phyloP scores from a whole-genome alignment of 2,888 invertebrate genomes.

The Cosmopolites sordidus region DNA sequence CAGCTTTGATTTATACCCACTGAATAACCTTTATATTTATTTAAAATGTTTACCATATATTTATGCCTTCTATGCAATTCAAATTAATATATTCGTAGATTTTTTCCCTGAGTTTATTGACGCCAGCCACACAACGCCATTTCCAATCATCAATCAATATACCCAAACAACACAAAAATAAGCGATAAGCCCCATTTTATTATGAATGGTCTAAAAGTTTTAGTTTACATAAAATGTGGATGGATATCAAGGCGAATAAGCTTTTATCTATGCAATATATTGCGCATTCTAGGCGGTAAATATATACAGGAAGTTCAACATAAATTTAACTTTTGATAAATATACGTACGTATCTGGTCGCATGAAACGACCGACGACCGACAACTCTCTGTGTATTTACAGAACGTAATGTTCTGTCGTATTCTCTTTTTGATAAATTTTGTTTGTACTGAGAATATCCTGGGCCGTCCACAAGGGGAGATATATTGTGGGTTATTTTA shows the following conservation, averaged over 20 bases:
- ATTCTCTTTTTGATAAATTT: slow-evolving; percentile 21
- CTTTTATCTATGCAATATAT: slow-evolving; percentile 26
- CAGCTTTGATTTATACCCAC: too few relatives aligned
- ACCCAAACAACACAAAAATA: too few relatives aligned
- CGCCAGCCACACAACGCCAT: too few relatives aligned
- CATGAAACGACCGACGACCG: slow-evolving; percentile 11
- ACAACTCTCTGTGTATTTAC: slow-evolving; percentile 23
- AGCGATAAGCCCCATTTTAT: too few relatives aligned
- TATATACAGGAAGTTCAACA: slow-evolving; percentile 29
- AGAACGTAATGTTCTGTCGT: slow-evolving; percentile 21
- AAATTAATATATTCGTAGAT: too few relatives aligned
- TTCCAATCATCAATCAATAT: too few relatives aligned
- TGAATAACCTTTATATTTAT: too few relatives aligned
- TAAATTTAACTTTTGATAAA: slow-evolving; percentile 30
- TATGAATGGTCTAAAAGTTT: slow-evolving; percentile 6
- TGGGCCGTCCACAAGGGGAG: not conserved
- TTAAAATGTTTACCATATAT: too few relatives aligned
- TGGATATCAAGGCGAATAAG: slow-evolving; percentile 22
- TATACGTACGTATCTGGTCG: slow-evolving; percentile 24
- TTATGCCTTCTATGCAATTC: too few relatives aligned
- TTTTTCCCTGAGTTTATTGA: too few relatives aligned
- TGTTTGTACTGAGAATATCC: slow-evolving; percentile 21
- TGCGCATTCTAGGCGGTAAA: slow-evolving; percentile 22
- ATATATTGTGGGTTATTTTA: not conserved
- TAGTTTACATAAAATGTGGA: slow-evolving; percentile 26